These are phyloP conservation scores for Enteromius radiatus DNA, from an alignment of 2,797 vertebrate genomes.

Conservation along the genomic window DNA sequence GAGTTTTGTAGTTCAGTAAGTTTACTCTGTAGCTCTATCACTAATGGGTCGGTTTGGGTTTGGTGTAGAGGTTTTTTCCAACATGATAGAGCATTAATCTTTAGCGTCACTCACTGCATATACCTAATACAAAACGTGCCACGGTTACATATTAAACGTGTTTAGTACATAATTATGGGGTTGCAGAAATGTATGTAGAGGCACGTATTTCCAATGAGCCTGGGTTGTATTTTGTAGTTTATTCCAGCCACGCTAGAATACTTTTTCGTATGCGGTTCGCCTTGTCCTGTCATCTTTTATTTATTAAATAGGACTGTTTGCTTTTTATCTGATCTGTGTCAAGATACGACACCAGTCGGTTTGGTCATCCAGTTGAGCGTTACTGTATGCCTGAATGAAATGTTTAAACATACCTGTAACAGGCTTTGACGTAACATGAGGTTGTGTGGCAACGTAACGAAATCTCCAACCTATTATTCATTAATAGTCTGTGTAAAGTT, in stretches of 20 bases:
- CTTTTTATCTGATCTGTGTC: conserved; percentile 35
- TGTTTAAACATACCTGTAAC: conserved; percentile 45
- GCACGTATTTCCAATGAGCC: too few species aligned
- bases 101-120: too few species aligned
- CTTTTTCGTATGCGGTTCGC: background rate
- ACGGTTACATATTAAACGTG: too few species aligned
- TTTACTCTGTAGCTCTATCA: too few species aligned
- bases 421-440: conserved; percentile 32
- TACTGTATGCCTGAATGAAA: conserved; percentile 44
- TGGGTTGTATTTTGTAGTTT: background rate
- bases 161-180: too few species aligned
- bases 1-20: too few species aligned
- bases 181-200: too few species aligned
- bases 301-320: conserved; percentile 14
- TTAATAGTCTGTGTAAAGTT: conserved; percentile 60
- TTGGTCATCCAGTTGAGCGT: conserved; percentile 8
- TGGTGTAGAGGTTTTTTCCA: too few species aligned
- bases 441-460: conserved; percentile 3
- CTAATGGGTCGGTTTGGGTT: too few species aligned
- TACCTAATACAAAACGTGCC: too few species aligned
- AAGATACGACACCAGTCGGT: conserved; percentile 4
- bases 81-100: too few species aligned
- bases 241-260: background rate
- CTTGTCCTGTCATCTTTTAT: conserved; percentile 16
- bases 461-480: conserved; percentile 55